Percentiles rank a stretch among this genome's conserved stretches.
phyloP scores from a whole-genome alignment of 2,113 vertebrate genomes.

The Myotis brandtii region DNA sequence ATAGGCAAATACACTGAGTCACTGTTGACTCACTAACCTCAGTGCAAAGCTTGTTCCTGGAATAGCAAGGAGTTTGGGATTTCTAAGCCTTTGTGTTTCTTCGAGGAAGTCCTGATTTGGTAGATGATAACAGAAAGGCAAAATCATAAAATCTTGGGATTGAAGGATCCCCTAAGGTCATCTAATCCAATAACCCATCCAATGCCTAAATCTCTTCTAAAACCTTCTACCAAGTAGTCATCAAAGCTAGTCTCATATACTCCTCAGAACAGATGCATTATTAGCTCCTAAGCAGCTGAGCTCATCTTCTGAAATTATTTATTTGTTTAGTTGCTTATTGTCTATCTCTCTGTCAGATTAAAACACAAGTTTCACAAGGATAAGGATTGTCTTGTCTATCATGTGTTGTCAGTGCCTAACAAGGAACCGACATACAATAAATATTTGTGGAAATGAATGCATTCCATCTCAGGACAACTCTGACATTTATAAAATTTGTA shows the following conservation, averaged over 20 bases:
- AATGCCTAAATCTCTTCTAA: conserved; percentile 17
- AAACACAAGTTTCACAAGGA: neutral
- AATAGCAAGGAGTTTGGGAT: conserved; percentile 23
- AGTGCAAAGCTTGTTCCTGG: conserved; percentile 51
- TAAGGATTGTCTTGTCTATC: neutral
- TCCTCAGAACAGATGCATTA: neutral
- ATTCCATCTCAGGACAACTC: neutral
- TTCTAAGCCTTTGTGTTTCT: conserved; percentile 28
- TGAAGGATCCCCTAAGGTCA: neutral
- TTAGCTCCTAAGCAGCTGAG: neutral
- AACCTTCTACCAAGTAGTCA: neutral
- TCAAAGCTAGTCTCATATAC: neutral
- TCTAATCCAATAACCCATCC: neutral
- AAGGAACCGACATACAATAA: neutral
- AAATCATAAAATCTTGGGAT: conserved; percentile 38
- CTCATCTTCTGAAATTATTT: conserved; percentile 17
- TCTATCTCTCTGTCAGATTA: neutral
- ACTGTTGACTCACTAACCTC: conserved; percentile 52
- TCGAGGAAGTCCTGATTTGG: conserved; percentile 40
- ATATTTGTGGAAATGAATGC: neutral
- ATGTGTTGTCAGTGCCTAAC: neutral
- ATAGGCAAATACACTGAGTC: conserved; percentile 47
- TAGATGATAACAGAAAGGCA: conserved; percentile 11
- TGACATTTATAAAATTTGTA: neutral
- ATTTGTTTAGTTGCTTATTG: neutral